Conservation (phyloP, 1,140 invertebrate species). For the Drosophila sulfurigaster region DNA sequence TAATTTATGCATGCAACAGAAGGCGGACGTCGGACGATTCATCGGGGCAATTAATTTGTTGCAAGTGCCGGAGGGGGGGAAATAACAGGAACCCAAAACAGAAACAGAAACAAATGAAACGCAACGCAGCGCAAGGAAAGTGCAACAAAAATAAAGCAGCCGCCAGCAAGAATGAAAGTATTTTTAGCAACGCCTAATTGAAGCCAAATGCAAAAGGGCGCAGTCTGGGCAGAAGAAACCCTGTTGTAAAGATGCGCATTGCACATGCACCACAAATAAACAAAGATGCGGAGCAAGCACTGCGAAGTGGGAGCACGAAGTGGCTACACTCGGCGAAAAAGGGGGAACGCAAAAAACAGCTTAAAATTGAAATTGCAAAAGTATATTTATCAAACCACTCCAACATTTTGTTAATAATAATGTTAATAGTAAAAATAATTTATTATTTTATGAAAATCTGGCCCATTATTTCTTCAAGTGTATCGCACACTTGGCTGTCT, state of each 20-base stretch:
- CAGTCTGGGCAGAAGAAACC: not conserved
- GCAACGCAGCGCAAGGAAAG: constrained; percentile 29
- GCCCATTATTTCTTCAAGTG: constrained; percentile 17
- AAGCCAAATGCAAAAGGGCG: constrained; percentile 44
- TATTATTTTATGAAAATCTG: not conserved
- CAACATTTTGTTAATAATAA: no score
- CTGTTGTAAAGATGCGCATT: constrained; percentile 7
- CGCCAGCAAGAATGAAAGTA: constrained; percentile 32
- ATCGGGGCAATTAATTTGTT: constrained; percentile 71
- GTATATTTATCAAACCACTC: no score
- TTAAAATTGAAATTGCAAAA: no score
- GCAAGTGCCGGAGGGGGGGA: constrained; percentile 35
- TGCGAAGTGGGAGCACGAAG: constrained; percentile 7
- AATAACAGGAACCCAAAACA: constrained; percentile 29
- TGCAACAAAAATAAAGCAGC: constrained; percentile 59
- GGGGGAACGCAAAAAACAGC: not conserved
- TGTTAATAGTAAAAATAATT: no score
- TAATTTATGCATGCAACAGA: constrained; percentile 69
- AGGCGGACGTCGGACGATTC: constrained; percentile 46
- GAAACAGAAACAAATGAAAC: constrained; percentile 24
- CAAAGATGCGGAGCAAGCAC: constrained; percentile 10
- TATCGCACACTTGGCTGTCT: constrained; percentile 22
- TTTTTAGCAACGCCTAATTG: constrained; percentile 64
- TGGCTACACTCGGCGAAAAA: constrained; percentile 13
- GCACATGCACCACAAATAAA: constrained; percentile 39